Evolutionary conservation across 2,797 vertebrate species (phyloP).

Genomic region (Gymnoscopelus microlampas): DNA sequence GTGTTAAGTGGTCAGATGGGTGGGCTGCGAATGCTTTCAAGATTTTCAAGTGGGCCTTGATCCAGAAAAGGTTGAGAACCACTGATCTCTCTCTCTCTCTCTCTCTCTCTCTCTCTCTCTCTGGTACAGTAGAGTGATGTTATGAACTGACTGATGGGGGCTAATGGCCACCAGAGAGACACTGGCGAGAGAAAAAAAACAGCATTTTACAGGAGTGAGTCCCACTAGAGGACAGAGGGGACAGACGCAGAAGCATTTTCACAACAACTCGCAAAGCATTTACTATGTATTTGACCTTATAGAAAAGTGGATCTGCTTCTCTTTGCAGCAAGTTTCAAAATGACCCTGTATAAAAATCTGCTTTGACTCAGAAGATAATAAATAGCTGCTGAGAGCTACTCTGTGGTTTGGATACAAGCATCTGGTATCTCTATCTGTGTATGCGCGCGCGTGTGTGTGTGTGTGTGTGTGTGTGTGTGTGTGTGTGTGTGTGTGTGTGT

Average conservation of each 20-base stretch:
- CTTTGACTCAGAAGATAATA: constrained; percentile 48
- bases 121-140: constrained; percentile 34
- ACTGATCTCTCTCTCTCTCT: constrained; percentile 2
- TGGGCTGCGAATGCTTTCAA: no score
- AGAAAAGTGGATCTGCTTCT: constrained; percentile 40
- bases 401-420: constrained; percentile 28
- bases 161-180: constrained; percentile 54
- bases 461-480: constrained; percentile 1
- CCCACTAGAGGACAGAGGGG: background rate
- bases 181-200: constrained; percentile 36
- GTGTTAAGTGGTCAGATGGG: no score
- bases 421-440: background rate
- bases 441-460: constrained; percentile 25
- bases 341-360: constrained; percentile 27
- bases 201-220: no score
- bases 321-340: constrained; percentile 31
- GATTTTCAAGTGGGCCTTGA: no score
- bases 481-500: constrained; percentile 5
- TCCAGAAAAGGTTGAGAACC: no score
- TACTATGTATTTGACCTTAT: constrained; percentile 40
- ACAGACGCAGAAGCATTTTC: background rate
- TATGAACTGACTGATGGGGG: constrained; percentile 58
- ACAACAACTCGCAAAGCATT: constrained; percentile 43
- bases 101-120: constrained; percentile 10
- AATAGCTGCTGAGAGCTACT: constrained; percentile 42